phyloP scores from a whole-genome alignment of 2,797 vertebrate genomes.

The Podargus strigoides region DNA sequence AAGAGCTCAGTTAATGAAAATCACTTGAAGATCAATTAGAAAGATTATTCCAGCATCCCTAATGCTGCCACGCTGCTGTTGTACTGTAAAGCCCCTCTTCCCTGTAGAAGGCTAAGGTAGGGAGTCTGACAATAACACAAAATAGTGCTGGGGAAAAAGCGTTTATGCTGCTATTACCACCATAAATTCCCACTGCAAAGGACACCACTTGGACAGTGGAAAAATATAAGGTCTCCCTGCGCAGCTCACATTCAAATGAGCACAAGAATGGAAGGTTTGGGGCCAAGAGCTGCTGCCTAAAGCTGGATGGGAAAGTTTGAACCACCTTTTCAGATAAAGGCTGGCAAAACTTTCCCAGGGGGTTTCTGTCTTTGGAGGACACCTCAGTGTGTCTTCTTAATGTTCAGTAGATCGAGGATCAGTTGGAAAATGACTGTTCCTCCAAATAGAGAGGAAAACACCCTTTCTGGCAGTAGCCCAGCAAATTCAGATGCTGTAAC shows the following conservation, averaged over 20 bases:
- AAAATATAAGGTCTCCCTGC: background rate
- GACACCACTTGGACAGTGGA: background rate
- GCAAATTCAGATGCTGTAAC: background rate
- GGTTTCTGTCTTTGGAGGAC: background rate
- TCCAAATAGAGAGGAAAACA: background rate
- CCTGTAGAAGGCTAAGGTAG: background rate
- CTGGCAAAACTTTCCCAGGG: background rate
- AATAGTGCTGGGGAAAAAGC: background rate
- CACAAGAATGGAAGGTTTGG: background rate
- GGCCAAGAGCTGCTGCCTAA: background rate
- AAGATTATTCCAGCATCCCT: constrained; percentile 36
- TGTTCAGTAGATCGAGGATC: background rate
- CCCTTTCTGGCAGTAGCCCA: background rate
- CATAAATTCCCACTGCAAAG: background rate
- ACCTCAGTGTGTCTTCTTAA: background rate
- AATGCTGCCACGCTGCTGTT: background rate
- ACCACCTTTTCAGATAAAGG: background rate
- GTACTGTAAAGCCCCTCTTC: background rate
- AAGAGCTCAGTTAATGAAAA: constrained; percentile 35
- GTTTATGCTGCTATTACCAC: background rate
- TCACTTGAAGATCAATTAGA: constrained; percentile 54
- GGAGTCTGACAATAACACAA: background rate
- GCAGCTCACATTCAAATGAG: background rate
- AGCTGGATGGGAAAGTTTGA: background rate
- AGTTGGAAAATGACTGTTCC: background rate